These are phyloP conservation scores for Trachythela sp. DNA, from an alignment of 64 coral and sea anemone species.

Conservation along the genomic window DNA sequence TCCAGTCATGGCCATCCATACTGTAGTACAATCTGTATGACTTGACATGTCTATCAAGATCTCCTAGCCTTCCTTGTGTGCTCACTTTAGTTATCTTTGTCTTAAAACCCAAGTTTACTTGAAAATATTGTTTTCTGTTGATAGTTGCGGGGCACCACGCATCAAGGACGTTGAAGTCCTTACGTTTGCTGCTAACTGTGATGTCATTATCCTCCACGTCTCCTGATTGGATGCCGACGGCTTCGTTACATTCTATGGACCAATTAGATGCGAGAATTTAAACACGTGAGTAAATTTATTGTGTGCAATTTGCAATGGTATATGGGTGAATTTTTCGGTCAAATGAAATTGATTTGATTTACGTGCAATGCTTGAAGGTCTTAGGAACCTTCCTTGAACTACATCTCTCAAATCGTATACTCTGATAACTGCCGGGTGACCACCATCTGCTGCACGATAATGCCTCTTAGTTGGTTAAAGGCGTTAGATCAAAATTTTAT, in stretches of 20 bases:
- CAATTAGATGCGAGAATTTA: background rate
- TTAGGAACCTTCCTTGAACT: too few species aligned
- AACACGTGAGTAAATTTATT: background rate
- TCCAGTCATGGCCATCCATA: background rate
- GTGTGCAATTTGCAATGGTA: background rate
- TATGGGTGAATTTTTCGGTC: too few species aligned
- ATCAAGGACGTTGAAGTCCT: background rate
- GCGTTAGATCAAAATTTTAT: background rate
- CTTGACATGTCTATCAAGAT: constrained; percentile 9
- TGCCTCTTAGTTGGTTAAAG: too few species aligned
- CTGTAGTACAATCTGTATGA: background rate
- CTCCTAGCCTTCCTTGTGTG: background rate
- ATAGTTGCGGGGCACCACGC: background rate
- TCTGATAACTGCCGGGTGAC: too few species aligned
- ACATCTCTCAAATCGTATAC: too few species aligned
- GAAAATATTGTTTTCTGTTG: background rate
- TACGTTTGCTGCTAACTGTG: background rate
- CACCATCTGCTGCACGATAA: too few species aligned
- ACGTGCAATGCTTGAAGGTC: too few species aligned
- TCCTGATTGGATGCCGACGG: constrained; percentile 26
- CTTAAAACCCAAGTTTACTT: background rate
- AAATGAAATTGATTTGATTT: too few species aligned
- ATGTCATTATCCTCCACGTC: background rate
- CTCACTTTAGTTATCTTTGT: constrained; percentile 16
- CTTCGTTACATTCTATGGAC: background rate